Evolutionary conservation across 2,113 vertebrate genomes (phyloP).

Genomic region (Chelonoidis abingdonii): DNA sequence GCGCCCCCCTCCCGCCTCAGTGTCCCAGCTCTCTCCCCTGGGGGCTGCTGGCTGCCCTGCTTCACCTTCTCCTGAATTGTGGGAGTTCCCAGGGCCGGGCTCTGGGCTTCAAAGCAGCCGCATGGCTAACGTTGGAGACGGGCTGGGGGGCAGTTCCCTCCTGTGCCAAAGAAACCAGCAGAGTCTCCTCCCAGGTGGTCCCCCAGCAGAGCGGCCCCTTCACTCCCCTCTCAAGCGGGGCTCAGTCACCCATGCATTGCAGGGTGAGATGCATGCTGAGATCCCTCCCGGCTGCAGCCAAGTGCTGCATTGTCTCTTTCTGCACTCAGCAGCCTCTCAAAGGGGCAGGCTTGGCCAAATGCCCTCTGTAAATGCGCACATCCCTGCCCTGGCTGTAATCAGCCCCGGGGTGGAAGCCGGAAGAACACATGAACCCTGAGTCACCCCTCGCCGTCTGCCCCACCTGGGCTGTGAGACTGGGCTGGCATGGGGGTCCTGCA

Average conservation of each 20-base stretch:
- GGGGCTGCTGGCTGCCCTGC: background rate
- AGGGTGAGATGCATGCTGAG: too few species aligned
- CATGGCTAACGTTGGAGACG: background rate
- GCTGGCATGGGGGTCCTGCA: background rate
- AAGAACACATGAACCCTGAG: background rate
- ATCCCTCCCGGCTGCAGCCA: too few species aligned
- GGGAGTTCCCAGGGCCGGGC: background rate
- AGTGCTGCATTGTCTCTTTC: background rate
- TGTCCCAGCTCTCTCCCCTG: background rate
- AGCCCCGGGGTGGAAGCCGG: too few species aligned
- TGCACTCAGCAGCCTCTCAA: background rate
- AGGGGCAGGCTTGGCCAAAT: too few species aligned
- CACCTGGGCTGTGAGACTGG: background rate
- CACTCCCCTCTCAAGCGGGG: too few species aligned
- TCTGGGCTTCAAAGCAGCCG: background rate
- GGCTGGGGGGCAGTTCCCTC: too few species aligned
- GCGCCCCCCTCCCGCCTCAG: rapidly evolving
- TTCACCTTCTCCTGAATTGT: background rate
- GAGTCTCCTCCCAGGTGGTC: background rate
- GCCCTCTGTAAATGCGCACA: too few species aligned
- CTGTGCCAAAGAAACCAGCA: background rate
- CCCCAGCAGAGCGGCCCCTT: too few species aligned
- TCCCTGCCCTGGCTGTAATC: too few species aligned
- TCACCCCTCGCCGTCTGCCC: background rate
- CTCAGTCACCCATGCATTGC: too few species aligned